Evolutionary conservation across 2,113 vertebrate species (phyloP), one percentile per base, ranked within the genome.

Genomic region (Psephotus haematonotus): DNA sequence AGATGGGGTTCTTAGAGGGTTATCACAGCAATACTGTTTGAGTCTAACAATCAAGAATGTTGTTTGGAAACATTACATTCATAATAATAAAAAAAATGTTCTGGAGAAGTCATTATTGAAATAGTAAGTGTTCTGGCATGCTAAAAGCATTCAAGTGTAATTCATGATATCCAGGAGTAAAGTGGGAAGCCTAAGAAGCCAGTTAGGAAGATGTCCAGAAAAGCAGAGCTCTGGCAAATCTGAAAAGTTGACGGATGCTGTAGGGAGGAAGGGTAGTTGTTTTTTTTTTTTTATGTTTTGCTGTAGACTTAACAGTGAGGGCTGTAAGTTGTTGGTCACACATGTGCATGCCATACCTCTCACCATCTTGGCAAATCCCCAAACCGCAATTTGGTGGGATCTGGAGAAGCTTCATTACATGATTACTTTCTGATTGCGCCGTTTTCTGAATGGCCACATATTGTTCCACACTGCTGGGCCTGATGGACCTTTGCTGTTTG

Each of bases 101-200:
- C 95, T 96, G 96, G 88, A 96, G 86, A 96, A 95, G 86, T 93
- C 95, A 94, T 96, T 96, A 93, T 92, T 96, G 86, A 95, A 97
- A 92, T 94, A 96, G 83, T 94, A 96, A 93, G 93, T 97, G 62
- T 92, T 82, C 67, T 93, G 95, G 88, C 95, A 62, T 4, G 12
- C 68, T 84, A 14, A 67, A 93, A 92, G 31, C 8, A 1, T 89
- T 96, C 86, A 96, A 95, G 67, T 81, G 77, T 92, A 96, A 96
- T 94, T 96, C 95, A 82, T 87, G 88, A 76, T 91, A 90, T 95
- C 88, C 88, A 92, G 88, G 92, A 96, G 88, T 92, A 85, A 86
- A 95, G 77, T 67, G 83, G 92, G 83, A 92, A 97, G 88, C 50
- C 75, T 86, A 53, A 86, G 93, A 83, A 92, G 69, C 86, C 57